These are phyloP conservation scores for Odontocolon sp. DNA, from an alignment of 2,888 invertebrate genomes.

Conservation along the genomic window DNA sequence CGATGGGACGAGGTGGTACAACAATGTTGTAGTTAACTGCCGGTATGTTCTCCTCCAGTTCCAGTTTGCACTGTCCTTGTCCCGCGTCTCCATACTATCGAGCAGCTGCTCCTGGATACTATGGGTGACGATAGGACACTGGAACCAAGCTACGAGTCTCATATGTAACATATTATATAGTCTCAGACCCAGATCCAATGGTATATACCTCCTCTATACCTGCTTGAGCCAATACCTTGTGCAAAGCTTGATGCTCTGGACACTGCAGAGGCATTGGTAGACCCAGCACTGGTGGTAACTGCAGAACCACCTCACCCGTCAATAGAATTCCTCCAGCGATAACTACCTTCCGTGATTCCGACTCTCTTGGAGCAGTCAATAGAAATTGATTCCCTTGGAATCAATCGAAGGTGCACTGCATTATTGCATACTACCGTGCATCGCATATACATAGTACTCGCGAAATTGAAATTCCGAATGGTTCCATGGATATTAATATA, in stretches of 20 bases:
- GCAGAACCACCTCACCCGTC: not conserved
- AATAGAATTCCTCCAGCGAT: slow-evolving; percentile 53
- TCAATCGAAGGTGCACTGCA: slow-evolving; percentile 29
- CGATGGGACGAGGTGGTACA: not conserved
- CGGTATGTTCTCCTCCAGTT: not conserved
- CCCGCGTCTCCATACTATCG: not conserved
- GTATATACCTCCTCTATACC: slow-evolving; percentile 4
- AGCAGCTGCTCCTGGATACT: not conserved
- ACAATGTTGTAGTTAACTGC: not conserved
- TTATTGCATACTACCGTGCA: slow-evolving; percentile 13
- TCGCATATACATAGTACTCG: slow-evolving; percentile 5
- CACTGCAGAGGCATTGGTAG: not conserved
- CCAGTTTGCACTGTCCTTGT: not conserved
- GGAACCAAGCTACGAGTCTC: slow-evolving; percentile 51
- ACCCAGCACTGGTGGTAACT: not conserved
- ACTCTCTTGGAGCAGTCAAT: slow-evolving; percentile 61
- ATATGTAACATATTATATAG: slow-evolving; percentile 64
- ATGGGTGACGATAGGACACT: slow-evolving; percentile 20
- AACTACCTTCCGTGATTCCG: slow-evolving; percentile 65
- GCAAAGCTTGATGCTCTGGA: slow-evolving; percentile 5
- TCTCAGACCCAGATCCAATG: not conserved
- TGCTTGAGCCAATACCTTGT: slow-evolving; percentile 5
- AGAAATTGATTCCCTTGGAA: slow-evolving; percentile 68
- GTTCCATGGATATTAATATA: not conserved
- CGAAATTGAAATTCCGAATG: not conserved